phyloP scores from a whole-genome alignment of 1,140 invertebrate genomes.

The Drosophila oshimai region DNA sequence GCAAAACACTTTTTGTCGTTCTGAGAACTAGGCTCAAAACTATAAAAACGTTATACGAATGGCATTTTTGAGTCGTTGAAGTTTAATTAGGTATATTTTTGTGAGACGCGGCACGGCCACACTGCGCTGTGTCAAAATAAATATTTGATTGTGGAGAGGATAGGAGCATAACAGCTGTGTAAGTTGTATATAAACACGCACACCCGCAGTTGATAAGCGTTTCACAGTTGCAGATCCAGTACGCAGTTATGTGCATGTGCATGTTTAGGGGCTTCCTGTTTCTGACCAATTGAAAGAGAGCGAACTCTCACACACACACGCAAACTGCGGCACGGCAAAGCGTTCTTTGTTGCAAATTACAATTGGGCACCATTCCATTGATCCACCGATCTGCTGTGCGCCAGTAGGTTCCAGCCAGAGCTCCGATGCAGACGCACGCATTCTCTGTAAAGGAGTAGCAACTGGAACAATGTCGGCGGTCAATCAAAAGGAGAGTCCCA shows the following conservation, averaged over 20 bases:
- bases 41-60: too few relatives aligned
- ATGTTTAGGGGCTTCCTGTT: background rate
- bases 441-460: conserved; percentile 18
- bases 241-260: conserved; percentile 46
- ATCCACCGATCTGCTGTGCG: conserved; percentile 37
- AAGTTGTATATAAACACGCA: conserved; percentile 21
- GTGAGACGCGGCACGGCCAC: background rate
- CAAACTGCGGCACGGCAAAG: conserved; percentile 30
- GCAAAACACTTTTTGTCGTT: too few relatives aligned
- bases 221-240: conserved; percentile 26
- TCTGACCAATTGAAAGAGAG: conserved; percentile 8
- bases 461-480: conserved; percentile 57
- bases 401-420: conserved; percentile 62
- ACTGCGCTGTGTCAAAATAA: conserved; percentile 8
- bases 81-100: background rate
- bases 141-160: background rate
- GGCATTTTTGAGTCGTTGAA: too few relatives aligned
- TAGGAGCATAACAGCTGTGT: conserved; percentile 27
- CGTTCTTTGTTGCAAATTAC: conserved; percentile 58
- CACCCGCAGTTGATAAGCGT: conserved; percentile 8
- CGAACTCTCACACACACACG: conserved; percentile 3
- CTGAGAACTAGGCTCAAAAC: too few relatives aligned
- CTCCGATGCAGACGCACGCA: conserved; percentile 65
- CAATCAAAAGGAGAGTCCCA: conserved; percentile 81
- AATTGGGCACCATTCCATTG: conserved; percentile 44